phyloP scores from a whole-genome alignment of 2,797 vertebrate species.

The Thamnophis elegans region DNA sequence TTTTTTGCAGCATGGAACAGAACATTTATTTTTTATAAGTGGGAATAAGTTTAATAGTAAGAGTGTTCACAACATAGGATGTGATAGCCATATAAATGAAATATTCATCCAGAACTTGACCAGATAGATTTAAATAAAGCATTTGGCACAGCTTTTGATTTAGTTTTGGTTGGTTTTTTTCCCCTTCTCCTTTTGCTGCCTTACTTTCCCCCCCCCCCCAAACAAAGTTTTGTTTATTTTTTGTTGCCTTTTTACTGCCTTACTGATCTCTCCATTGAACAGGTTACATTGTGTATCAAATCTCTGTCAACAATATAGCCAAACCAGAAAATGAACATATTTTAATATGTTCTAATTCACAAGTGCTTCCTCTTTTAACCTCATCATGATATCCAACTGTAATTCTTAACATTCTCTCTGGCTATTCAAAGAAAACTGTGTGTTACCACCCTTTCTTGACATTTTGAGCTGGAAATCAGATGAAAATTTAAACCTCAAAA shows the following conservation, averaged over 20 bases:
- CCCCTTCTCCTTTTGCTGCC: constrained; percentile 42
- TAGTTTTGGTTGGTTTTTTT: background rate
- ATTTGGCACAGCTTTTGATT: background rate
- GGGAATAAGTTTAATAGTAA: constrained; percentile 46
- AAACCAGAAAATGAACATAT: background rate
- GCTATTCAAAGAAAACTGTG: background rate
- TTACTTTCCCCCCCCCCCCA: background rate
- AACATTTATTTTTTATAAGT: constrained; percentile 54
- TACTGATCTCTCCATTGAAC: background rate
- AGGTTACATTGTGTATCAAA: background rate
- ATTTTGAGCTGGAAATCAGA: background rate
- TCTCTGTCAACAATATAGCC: background rate
- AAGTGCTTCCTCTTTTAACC: background rate
- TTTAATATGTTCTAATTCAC: background rate
- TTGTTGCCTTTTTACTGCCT: background rate
- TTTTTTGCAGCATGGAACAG: constrained; percentile 59
- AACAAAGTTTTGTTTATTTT: too few relatives aligned
- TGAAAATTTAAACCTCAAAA: background rate
- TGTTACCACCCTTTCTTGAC: background rate
- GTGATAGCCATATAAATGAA: constrained; percentile 26
- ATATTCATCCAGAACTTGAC: constrained; percentile 14
- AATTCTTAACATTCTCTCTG: background rate
- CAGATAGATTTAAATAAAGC: constrained; percentile 40
- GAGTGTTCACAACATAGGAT: constrained; percentile 29
- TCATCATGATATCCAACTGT: background rate